Percentiles rank a stretch among this genome's conserved stretches.
phyloP scores from a whole-genome alignment of 2,797 vertebrate species.

The Cirrhinus molitorella region DNA sequence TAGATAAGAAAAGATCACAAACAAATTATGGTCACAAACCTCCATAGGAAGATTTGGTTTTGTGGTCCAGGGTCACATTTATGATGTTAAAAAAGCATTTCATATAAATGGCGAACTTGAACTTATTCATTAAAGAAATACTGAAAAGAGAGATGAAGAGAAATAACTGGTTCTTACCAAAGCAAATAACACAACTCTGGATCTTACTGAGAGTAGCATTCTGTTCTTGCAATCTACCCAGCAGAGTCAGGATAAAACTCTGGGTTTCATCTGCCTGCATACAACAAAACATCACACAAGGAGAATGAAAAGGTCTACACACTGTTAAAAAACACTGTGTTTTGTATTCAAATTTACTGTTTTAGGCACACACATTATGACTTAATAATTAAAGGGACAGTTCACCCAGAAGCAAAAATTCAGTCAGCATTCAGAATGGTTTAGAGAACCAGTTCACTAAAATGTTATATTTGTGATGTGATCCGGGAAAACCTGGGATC shows the following conservation, averaged over 20 bases:
- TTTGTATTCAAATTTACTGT: background rate
- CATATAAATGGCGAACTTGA: background rate
- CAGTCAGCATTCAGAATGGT: background rate
- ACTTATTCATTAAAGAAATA: background rate
- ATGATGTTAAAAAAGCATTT: background rate
- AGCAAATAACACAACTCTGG: slow-evolving; percentile 82
- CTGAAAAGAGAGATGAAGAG: background rate
- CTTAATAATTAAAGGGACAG: background rate
- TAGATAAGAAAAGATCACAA: slow-evolving; percentile 38
- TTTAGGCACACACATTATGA: background rate
- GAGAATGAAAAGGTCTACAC: background rate
- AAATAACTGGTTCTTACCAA: slow-evolving; percentile 75
- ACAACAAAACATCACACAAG: slow-evolving; percentile 30
- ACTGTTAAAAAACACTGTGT: background rate
- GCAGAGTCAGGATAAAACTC: slow-evolving; percentile 74
- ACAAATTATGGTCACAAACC: background rate
- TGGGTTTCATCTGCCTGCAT: slow-evolving; percentile 80
- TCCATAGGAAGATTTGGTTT: no score
- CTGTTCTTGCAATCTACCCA: slow-evolving; percentile 72
- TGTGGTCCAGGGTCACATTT: background rate
- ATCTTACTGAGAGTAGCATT: slow-evolving; percentile 64
- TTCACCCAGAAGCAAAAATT: background rate
- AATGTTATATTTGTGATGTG: no score
- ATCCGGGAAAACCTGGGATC: no score
- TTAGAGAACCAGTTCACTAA: background rate